Conservation (phyloP, 2,888 invertebrate species). For the Cynaeus angustus region DNA sequence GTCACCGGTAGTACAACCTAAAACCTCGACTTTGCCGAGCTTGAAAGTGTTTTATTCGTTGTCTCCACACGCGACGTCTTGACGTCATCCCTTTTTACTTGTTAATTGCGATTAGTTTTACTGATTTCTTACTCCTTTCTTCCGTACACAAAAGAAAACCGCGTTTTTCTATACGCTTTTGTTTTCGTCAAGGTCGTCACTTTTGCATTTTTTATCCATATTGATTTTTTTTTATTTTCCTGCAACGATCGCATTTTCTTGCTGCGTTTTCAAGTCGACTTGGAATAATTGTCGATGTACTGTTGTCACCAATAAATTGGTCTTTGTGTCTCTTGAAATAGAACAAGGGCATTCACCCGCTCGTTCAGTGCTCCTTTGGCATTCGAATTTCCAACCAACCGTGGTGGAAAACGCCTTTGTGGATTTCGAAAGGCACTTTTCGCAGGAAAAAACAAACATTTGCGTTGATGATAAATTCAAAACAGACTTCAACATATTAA, state of each 20-base stretch:
- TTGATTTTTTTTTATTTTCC: constrained; percentile 10
- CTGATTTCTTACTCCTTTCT: constrained; percentile 36
- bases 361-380: constrained; percentile 42
- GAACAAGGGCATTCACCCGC: constrained; percentile 51
- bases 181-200: constrained; percentile 25
- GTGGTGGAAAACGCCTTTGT: constrained; percentile 29
- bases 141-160: constrained; percentile 36
- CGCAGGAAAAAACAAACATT: constrained; percentile 33
- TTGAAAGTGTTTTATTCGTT: constrained; percentile 31
- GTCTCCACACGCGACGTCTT: constrained; percentile 49
- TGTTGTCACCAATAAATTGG: constrained; percentile 51
- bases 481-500: constrained; percentile 35
- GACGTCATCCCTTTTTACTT: constrained; percentile 50
- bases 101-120: constrained; percentile 49
- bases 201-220: constrained; percentile 5
- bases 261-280: background rate
- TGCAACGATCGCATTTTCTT: constrained; percentile 12
- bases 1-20: constrained; percentile 5
- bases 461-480: constrained; percentile 32
- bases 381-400: constrained; percentile 38
- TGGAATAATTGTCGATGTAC: constrained; percentile 39
- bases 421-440: constrained; percentile 27
- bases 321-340: constrained; percentile 50
- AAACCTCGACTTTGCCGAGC: constrained; percentile 14
- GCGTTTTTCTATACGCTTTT: constrained; percentile 20